A percentile compares a stretch with the other conserved stretches of the same genome.
These are phyloP conservation scores for Leucosticte australis DNA, from an alignment of 2,113 vertebrate species.

Conservation along the genomic window DNA sequence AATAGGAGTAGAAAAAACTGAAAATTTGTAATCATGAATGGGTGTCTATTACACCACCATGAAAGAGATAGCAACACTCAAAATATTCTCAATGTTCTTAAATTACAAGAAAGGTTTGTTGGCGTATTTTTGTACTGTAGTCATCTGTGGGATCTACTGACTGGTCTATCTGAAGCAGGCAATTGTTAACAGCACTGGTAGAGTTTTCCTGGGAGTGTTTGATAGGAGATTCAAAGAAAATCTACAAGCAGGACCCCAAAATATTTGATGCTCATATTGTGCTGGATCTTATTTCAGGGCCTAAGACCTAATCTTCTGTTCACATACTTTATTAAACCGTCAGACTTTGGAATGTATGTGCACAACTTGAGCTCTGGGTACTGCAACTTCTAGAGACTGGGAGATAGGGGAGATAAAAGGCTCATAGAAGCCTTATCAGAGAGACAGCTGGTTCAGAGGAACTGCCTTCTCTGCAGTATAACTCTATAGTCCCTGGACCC, in stretches of 20 bases:
- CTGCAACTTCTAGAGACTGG: not conserved
- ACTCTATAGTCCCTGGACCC: not conserved
- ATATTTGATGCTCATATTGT: not conserved
- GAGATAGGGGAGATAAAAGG: not conserved
- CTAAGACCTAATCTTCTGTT: not conserved
- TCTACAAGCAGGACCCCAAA: not conserved
- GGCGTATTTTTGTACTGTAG: not conserved
- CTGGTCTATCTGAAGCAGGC: not conserved
- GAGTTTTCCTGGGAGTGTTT: not conserved
- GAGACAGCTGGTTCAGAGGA: not conserved
- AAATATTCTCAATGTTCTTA: not conserved
- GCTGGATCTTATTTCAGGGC: not conserved
- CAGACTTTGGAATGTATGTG: not conserved
- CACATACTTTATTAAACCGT: not conserved
- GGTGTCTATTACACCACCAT: not conserved
- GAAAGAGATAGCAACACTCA: accelerated
- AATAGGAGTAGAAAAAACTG: not conserved
- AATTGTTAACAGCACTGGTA: not conserved
- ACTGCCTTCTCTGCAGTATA: not conserved
- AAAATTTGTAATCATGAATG: not conserved
- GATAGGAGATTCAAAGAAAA: not conserved
- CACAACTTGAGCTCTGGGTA: not conserved
- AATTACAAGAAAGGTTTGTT: not conserved
- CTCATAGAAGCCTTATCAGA: not conserved
- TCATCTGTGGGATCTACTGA: not conserved